Base-by-base conservation (phyloP, 2,888 invertebrate species). In the Cheilosia vulpina region DNA sequence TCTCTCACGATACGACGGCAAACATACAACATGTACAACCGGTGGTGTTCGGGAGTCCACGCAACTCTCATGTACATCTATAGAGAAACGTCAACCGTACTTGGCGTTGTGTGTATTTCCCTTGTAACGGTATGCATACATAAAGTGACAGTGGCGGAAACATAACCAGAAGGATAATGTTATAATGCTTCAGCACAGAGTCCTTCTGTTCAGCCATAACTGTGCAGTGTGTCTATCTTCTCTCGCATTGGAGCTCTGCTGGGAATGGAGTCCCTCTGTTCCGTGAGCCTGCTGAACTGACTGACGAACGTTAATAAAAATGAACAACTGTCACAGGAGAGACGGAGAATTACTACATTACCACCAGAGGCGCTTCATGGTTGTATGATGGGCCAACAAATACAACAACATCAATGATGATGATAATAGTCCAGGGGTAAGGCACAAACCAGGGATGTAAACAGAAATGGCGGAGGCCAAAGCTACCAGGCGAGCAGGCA, bases 131-230 rank as follows among this genome's bases (percentile, higher is more conserved):
- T 78, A 87, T 87, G 87, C 82, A 73, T 71, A 69, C 65, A 87
- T 82, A 87, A 72, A 83, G 84, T 88, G 90, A 89, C 90, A 90
- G 90, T 89, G 90, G 90, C 91, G 91, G 91, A 91, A 91, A 90
- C 91, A 90, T 90, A 91, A 91, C 91, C 91, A 91, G 91, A 91
- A 91, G 91, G 91, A 91, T 91, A 91, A 91, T 91, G 91, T 90
- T 91, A 90, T 91, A 91, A 91, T 90, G 91, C 91, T 90, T 90
- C 19, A 47, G 19, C 89, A 13, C 4, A 90, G 91, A 90, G 91
- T 91, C 85, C 85, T 81, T 85, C 85, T 85, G 85, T 68, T 85
- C 81, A 65, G 13, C 72, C 63, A 69, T 63, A 75, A 38, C 62
- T 24, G 11, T 43, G 27, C 60, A 45, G 11, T 43, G 15, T 34